These are phyloP conservation scores for Drosophila rufa DNA, from an alignment of 1,140 invertebrate species.

Conservation along the genomic window DNA sequence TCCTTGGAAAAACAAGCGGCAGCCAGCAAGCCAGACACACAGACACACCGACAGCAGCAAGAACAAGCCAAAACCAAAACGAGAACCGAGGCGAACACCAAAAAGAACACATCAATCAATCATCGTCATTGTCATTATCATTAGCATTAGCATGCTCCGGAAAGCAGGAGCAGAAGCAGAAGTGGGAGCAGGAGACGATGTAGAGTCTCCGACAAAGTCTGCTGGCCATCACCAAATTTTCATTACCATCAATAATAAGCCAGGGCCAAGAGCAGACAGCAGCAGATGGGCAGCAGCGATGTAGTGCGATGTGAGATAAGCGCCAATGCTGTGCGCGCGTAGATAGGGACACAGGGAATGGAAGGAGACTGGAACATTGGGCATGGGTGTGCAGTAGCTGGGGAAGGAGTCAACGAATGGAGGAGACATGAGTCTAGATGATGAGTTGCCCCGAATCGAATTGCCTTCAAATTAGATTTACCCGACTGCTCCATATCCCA, in stretches of 20 bases:
- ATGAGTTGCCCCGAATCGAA: slow-evolving; percentile 30
- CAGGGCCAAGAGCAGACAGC: slow-evolving; percentile 28
- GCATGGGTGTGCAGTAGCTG: background rate
- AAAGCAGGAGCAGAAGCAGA: slow-evolving; percentile 5
- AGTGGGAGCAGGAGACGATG: background rate
- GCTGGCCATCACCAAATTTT: slow-evolving; percentile 68
- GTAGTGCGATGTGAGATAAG: background rate
- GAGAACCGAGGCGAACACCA: slow-evolving; percentile 18
- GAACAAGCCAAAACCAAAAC: slow-evolving; percentile 13
- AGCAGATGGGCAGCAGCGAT: background rate
- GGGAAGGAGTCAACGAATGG: background rate
- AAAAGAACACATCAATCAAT: slow-evolving; percentile 72
- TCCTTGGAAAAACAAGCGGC: slow-evolving; percentile 6
- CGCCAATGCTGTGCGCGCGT: background rate
- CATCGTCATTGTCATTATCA: slow-evolving; percentile 76
- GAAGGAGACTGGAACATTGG: background rate
- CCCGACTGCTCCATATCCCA: slow-evolving; percentile 21
- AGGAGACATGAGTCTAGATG: background rate
- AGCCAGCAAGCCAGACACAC: background rate
- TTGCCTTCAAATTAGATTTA: slow-evolving; percentile 57
- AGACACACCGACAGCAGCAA: slow-evolving; percentile 7
- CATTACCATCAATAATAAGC: slow-evolving; percentile 74
- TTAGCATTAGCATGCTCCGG: slow-evolving; percentile 59
- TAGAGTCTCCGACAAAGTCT: slow-evolving; percentile 17
- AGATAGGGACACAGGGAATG: background rate